Conservation (phyloP, 1,140 invertebrate species). For the Armadillidium nasatum region DNA sequence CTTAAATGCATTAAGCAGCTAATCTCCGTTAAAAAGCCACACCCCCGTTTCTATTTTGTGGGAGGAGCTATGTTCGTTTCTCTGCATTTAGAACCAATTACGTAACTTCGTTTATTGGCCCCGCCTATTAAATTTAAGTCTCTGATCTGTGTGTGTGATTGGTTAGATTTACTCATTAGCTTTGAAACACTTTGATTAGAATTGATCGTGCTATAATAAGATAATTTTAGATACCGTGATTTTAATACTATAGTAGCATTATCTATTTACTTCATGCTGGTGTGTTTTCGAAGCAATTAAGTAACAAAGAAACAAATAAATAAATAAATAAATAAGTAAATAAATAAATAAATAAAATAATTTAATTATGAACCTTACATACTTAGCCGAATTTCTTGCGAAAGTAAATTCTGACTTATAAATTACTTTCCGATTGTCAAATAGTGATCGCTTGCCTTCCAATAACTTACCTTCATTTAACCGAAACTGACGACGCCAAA, state of each 20-base stretch:
- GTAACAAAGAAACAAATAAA: neutral
- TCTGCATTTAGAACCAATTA: no score
- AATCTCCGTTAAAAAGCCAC: neutral
- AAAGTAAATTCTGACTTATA: neutral
- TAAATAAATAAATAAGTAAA: neutral
- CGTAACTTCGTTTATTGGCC: no score
- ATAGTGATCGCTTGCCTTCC: neutral
- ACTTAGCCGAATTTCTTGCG: no score
- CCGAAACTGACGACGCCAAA: neutral
- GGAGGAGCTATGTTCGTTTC: neutral
- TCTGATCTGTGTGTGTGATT: neutral
- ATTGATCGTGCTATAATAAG: constrained; percentile 1
- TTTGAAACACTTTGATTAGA: neutral
- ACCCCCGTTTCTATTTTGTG: neutral
- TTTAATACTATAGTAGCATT: neutral
- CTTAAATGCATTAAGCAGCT: neutral
- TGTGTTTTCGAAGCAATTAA: neutral
- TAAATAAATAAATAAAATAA: neutral
- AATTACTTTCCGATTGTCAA: neutral
- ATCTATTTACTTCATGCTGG: neutral
- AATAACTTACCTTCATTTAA: neutral
- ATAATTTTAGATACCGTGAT: constrained; percentile 2
- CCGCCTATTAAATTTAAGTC: no score
- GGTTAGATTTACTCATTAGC: constrained; percentile 2
- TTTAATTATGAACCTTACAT: neutral